These are phyloP conservation scores for Hypanus sabinus DNA, from an alignment of 2,113 vertebrate genomes.

Conservation along the genomic window DNA sequence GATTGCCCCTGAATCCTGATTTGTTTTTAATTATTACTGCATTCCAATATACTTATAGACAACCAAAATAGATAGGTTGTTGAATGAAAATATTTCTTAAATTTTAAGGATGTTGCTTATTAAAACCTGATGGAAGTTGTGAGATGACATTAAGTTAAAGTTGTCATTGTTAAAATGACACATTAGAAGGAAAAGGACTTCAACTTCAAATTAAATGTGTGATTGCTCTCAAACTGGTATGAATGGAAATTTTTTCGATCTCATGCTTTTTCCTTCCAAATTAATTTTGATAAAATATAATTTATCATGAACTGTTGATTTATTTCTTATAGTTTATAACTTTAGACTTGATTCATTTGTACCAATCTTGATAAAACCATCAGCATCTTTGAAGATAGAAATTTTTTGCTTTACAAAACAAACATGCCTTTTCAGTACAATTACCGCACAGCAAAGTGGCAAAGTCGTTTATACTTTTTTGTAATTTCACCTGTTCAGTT, in stretches of 20 bases:
- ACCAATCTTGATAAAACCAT: not conserved
- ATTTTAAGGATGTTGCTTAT: too few relatives aligned
- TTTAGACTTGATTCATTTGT: not conserved
- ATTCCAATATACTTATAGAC: not conserved
- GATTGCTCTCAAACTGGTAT: not conserved
- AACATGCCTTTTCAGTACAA: not conserved
- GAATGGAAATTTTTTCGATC: not conserved
- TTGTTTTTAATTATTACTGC: not conserved
- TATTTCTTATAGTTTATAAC: not conserved
- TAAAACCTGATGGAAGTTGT: too few relatives aligned
- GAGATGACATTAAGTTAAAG: not conserved
- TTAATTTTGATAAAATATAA: too few relatives aligned
- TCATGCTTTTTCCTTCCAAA: not conserved
- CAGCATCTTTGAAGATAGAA: too few relatives aligned
- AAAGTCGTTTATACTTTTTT: not conserved
- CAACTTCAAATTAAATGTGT: too few relatives aligned
- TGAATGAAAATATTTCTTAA: too few relatives aligned
- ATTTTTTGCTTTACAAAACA: not conserved
- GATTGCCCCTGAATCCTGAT: not conserved
- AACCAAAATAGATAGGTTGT: not conserved
- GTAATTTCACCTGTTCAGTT: conserved; percentile 54
- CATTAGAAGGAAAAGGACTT: not conserved
- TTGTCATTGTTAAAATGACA: not conserved
- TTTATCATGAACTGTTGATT: not conserved
- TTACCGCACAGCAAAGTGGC: not conserved